Evolutionary conservation across 2,888 invertebrate species (phyloP), one percentile per base, ranked within the genome.

Genomic region (Dermolepida albohirtum): DNA sequence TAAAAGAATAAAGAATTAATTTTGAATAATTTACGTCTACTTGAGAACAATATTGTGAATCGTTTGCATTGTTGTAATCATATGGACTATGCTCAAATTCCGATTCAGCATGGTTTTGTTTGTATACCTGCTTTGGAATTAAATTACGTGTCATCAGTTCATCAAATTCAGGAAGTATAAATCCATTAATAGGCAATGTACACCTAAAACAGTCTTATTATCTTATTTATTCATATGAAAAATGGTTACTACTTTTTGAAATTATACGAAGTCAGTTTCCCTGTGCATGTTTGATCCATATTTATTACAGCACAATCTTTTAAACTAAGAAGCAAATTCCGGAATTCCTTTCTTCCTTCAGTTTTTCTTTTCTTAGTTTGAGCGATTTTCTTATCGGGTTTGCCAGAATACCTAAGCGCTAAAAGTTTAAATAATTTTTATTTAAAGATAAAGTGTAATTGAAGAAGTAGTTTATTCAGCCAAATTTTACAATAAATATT

Each of bases 41-140:
- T 65, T 72, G 66, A 4, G 76, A 71, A 76, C 87, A 87, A 78
- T 85, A 88, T 70, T 86, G 84, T 14, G 85, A 82, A 77, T 87
- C 88, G 71, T 85, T 85, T 0, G 82, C 82, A 77, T 88, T 88
- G 70, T 87, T 83, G 74, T 87, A 87, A 77, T 88, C 84, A 74
- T 88, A 87, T 34, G 82, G 81, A 10, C 66, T 57, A 2, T 69
- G 22, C 50, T 64, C 69, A n/a, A 51, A 66, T n/a, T 59, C 65
- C 6, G 47, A 51, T 14, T 67, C 64, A 11, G 43, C 10, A 29
- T 41, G 14, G 6, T 57, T 39, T 14, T n/a, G 34, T 41, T 14
- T 41, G 52, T 47, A 43, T n/a, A 66, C 67, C 5, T 52, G 64
- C 57, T 71, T 71, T 11, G 64, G 17, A 12, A 49, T 52, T 29